A percentile compares a stretch with the other conserved stretches of the same genome.
phyloP scores from a whole-genome alignment of 2,113 vertebrate species.

The Tetraodon nigroviridis region DNA sequence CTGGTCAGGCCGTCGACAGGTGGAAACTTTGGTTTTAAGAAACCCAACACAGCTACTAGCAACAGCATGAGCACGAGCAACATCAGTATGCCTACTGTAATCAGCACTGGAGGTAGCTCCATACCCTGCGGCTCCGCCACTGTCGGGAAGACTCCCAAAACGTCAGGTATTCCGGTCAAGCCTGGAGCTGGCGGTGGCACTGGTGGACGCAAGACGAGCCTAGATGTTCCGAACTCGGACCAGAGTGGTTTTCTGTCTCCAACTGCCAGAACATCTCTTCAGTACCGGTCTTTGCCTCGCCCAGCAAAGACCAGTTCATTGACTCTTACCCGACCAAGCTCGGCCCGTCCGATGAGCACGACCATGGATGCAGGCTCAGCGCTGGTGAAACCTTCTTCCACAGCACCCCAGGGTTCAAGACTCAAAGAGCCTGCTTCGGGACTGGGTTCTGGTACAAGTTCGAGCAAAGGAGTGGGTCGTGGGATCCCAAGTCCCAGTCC shows the following conservation, averaged over 20 bases:
- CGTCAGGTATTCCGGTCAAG: constrained; percentile 91
- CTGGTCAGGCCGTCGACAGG: constrained; percentile 83
- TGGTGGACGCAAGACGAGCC: constrained; percentile 84
- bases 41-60: constrained; percentile 72
- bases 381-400: constrained; percentile 74
- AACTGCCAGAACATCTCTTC: constrained; percentile 86
- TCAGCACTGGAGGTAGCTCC: constrained; percentile 65
- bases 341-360: constrained; percentile 81
- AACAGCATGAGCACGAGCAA: constrained; percentile 42
- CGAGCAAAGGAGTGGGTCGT: constrained; percentile 50
- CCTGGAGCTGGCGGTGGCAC: constrained; percentile 63
- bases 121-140: constrained; percentile 69
- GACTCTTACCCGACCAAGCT: constrained; percentile 81
- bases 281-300: constrained; percentile 94
- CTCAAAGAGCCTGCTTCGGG: constrained; percentile 52
- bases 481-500: constrained; percentile 72
- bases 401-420: constrained; percentile 45
- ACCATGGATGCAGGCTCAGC: constrained; percentile 81
- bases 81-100: constrained; percentile 67
- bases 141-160: constrained; percentile 83
- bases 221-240: constrained; percentile 81
- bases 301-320: constrained; percentile 91
- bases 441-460: constrained; percentile 62
- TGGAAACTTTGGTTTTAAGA: constrained; percentile 92
- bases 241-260: constrained; percentile 89